Conservation (phyloP, 2,797 vertebrate genomes). For the Eurystomus glaucurus region DNA sequence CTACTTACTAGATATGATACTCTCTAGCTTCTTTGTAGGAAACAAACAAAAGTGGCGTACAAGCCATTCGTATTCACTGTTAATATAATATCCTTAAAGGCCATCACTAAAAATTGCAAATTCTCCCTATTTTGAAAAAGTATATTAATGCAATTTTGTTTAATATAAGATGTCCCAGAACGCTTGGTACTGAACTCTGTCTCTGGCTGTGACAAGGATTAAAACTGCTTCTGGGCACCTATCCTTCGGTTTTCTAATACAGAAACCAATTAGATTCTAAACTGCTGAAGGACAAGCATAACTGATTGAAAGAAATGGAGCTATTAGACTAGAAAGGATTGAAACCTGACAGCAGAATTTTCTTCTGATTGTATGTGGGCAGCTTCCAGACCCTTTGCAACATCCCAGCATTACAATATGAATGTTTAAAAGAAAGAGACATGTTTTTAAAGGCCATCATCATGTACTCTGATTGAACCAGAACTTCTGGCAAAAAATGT, state of each 20-base stretch:
- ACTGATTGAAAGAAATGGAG: neutral
- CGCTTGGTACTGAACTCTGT: neutral
- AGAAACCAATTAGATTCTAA: neutral
- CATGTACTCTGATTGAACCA: neutral
- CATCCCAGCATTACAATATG: neutral
- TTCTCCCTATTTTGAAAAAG: neutral
- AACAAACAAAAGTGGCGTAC: neutral
- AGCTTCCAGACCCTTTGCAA: neutral
- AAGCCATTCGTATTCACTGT: neutral
- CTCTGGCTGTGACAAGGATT: neutral
- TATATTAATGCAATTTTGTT: neutral
- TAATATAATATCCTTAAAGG: neutral
- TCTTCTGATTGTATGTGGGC: neutral
- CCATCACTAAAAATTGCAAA: neutral
- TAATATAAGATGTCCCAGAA: neutral
- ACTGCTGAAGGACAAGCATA: neutral
- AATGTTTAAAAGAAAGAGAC: neutral
- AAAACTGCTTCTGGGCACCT: conserved; percentile 5
- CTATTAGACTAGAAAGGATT: neutral
- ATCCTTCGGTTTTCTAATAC: neutral
- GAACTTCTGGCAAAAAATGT: neutral
- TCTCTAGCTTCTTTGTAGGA: neutral
- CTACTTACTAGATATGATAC: neutral
- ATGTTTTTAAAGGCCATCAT: neutral
- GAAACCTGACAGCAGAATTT: neutral